These are phyloP conservation scores for Geodia barretti DNA, from an alignment of 37 sponge, comb jelly and placozoan species.

Conservation along the genomic window DNA sequence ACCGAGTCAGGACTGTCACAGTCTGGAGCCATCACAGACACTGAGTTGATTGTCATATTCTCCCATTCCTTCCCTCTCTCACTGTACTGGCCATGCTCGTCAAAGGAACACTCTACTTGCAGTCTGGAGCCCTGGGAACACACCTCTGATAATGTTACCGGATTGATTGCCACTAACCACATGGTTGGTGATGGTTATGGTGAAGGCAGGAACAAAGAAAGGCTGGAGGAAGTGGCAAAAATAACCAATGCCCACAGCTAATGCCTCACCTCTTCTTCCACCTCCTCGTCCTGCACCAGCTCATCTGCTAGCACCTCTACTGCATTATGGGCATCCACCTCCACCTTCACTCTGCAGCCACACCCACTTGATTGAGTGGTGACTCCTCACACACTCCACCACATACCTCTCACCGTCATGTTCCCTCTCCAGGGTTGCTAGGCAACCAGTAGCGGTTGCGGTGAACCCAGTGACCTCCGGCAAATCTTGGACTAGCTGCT, in stretches of 20 bases:
- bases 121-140: constrained; percentile 50
- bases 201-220: constrained; percentile 55
- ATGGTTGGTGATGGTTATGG: constrained; percentile 61
- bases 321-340: constrained; percentile 51
- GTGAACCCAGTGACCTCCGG: constrained; percentile 31
- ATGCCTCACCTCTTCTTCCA: neutral
- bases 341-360: constrained; percentile 28
- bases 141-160: no score
- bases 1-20: constrained; percentile 17
- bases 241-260: neutral
- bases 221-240: constrained; percentile 19
- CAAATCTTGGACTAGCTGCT: neutral
- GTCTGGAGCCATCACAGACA: constrained; percentile 37
- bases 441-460: constrained; percentile 12
- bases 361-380: no score
- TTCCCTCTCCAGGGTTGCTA: constrained; percentile 22
- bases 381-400: no score
- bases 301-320: constrained; percentile 11
- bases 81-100: constrained; percentile 1
- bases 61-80: constrained; percentile 49
- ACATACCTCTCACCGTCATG: constrained; percentile 26
- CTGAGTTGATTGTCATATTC: constrained; percentile 40
- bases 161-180: constrained; percentile 48
- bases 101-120: constrained; percentile 64
- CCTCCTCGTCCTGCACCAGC: constrained; percentile 12